Evolutionary conservation across 1,140 invertebrate species (phyloP).

Genomic region (Brachionus sp.): DNA sequence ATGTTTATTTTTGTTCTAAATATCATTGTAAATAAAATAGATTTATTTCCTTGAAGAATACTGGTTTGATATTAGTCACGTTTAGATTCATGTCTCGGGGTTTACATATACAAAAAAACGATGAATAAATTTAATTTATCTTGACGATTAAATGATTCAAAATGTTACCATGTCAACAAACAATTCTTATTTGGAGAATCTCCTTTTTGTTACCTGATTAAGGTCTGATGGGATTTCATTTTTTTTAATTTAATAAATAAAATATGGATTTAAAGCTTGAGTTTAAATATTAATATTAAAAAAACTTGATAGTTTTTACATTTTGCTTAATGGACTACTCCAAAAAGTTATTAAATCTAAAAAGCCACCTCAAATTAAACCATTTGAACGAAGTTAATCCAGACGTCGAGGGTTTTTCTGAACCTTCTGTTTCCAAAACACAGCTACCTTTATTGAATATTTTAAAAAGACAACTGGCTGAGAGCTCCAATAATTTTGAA

Average conservation of each 20-base stretch:
- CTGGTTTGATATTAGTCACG: not conserved
- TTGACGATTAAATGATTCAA: not conserved
- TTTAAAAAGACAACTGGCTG: not conserved
- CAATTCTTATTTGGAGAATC: not conserved
- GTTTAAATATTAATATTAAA: not conserved
- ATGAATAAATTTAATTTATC: not conserved
- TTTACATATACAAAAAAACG: not conserved
- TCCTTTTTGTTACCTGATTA: not conserved
- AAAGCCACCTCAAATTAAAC: slow-evolving; percentile 4
- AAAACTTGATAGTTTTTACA: not conserved
- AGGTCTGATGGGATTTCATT: not conserved
- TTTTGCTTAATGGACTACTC: not conserved
- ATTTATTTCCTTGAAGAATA: not conserved
- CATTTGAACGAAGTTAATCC: slow-evolving; percentile 9
- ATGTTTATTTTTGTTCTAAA: not conserved
- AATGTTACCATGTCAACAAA: not conserved
- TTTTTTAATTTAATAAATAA: not conserved
- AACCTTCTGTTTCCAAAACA: not conserved
- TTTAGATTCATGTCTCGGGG: not conserved
- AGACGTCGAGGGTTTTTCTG: not conserved
- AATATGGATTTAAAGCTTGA: not conserved
- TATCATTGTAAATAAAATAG: not conserved
- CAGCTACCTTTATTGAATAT: not conserved
- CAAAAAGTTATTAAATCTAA: not conserved
- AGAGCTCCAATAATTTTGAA: not conserved